Evolutionary conservation across 2,113 vertebrate genomes (phyloP).

Genomic region (Trachemys scripta): DNA sequence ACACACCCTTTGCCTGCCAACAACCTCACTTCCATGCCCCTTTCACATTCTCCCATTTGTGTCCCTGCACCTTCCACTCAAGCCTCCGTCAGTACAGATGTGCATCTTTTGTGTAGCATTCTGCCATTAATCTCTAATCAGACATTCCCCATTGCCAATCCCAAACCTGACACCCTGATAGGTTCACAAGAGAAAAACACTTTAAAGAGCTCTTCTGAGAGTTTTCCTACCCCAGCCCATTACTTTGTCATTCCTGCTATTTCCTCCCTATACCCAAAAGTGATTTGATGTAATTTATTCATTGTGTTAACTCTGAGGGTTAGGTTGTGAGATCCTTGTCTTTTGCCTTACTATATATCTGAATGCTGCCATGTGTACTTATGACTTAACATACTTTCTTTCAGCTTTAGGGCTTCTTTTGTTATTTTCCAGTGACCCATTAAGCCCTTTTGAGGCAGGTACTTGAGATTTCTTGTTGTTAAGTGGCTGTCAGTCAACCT

Average conservation of each 20-base stretch:
- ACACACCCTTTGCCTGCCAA: neutral
- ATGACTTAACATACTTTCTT: neutral
- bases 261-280: neutral
- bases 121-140: neutral
- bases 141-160: neutral
- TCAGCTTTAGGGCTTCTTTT: neutral
- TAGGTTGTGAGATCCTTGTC: neutral
- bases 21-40: neutral
- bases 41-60: neutral
- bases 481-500: neutral
- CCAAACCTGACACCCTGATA: neutral
- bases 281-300: neutral
- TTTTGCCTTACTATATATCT: neutral
- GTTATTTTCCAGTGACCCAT: constrained; percentile 8
- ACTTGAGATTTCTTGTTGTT: neutral
- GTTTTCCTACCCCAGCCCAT: neutral
- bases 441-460: neutral
- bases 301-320: neutral
- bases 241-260: neutral
- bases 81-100: neutral
- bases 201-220: neutral
- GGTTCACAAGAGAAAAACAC: neutral
- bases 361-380: neutral
- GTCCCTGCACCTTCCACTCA: neutral
- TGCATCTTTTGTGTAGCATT: neutral